These are phyloP conservation scores for Psittacula cyanocephala DNA, from an alignment of 2,113 vertebrate genomes.

Conservation along the genomic window DNA sequence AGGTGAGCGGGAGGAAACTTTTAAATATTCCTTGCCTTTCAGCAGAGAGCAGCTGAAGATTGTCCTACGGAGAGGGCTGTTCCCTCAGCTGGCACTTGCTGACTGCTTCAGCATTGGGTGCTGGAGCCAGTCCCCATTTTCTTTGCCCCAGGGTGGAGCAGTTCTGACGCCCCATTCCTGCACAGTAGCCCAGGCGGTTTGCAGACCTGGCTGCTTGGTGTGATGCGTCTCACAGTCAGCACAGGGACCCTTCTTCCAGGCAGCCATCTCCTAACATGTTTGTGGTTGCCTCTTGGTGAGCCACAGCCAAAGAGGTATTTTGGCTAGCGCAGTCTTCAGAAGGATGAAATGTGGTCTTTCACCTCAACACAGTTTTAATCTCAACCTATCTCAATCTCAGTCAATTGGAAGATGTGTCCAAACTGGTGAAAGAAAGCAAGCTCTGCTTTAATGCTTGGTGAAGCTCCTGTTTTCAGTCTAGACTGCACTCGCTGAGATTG, in stretches of 20 bases:
- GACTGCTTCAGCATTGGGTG: rapidly evolving
- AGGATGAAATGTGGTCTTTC: neutral
- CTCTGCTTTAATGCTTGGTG: neutral
- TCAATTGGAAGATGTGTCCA: neutral
- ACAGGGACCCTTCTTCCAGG: neutral
- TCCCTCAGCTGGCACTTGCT: neutral
- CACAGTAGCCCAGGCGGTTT: rapidly evolving
- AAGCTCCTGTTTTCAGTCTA: neutral
- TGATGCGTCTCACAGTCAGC: neutral
- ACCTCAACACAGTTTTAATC: neutral
- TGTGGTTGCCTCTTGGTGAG: neutral
- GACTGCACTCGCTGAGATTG: rapidly evolving
- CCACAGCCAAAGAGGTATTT: neutral
- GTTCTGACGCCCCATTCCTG: neutral
- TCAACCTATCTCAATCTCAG: neutral
- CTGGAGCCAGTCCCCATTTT: neutral
- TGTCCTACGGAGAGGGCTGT: neutral
- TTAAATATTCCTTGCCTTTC: neutral
- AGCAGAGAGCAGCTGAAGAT: neutral
- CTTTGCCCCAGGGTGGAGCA: neutral
- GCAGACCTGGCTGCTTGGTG: neutral
- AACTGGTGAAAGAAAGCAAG: neutral
- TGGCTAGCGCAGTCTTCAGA: neutral
- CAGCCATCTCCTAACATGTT: neutral
- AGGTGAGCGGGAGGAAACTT: neutral